A percentile compares a stretch with the other conserved stretches of the same genome.
Conservation (phyloP, 2,888 invertebrate species). For the Sceliomorpha sp. region DNA sequence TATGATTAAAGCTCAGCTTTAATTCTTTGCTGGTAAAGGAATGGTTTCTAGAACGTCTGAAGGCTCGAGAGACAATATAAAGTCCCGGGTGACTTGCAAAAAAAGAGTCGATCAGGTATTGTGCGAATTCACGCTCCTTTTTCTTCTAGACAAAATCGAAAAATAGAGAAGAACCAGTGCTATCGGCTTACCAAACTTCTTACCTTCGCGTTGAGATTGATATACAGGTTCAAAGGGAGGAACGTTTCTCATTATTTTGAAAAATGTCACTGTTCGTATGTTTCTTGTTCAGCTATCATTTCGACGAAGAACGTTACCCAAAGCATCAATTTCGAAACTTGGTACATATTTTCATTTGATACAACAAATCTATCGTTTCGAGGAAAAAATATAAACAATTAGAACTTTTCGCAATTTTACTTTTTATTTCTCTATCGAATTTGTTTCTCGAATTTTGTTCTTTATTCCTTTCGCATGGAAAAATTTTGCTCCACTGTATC, state of each 20-base stretch:
- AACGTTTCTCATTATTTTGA: no score
- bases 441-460: no score
- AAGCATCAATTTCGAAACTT: no score
- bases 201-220: constrained; percentile 19
- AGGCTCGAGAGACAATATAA: constrained; percentile 69
- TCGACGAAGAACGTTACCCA: no score
- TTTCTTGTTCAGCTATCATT: no score
- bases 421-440: no score
- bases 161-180: constrained; percentile 62
- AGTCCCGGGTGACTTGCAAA: constrained; percentile 55
- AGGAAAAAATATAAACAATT: no score
- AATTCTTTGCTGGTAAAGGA: constrained; percentile 69
- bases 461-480: no score
- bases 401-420: no score
- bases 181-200: constrained; percentile 15
- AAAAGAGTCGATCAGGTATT: constrained; percentile 67
- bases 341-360: no score
- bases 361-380: no score
- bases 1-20: constrained; percentile 64
- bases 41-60: constrained; percentile 65
- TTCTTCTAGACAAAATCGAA: constrained; percentile 71
- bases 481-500: no score
- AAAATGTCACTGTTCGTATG: not conserved
- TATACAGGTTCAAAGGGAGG: constrained; percentile 4
- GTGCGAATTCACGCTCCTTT: constrained; percentile 69